Base-by-base conservation (phyloP, 2,888 invertebrate species). In the Piscicola geometra region DNA sequence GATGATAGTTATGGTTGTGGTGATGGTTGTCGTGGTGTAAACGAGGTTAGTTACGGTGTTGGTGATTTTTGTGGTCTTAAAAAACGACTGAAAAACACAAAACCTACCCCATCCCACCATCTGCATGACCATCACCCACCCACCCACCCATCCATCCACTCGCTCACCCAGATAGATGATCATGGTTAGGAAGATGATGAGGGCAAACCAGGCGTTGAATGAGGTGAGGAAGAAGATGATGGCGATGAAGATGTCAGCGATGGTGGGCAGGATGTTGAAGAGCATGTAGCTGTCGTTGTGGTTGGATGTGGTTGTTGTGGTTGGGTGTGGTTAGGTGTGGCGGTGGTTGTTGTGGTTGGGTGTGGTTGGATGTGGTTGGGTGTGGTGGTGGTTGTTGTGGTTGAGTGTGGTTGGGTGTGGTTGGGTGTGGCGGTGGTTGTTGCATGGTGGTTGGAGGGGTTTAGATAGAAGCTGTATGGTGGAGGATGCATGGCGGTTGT, bases 181-280 rank as follows among this genome's bases (percentile, higher is more conserved):
- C 97, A 99, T 98, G 0, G 97, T 96, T 9, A 90, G 83, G 82
- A 97, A 95, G 0, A 98, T 94, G 80, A 98, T 95, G 28, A 97
- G 86, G 0, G 96, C 97, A 85, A 98, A 98, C 91, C 94, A 96
- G 78, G 89, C 89, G 83, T 96, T 95, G 86, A 97, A 98, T 18
- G 90, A 89, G 1, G 90, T 88, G 25, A 94, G 87, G 82, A 99
- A 98, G 85, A 90, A 99, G 1, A 92, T 86, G 28, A 97, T 90
- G 0, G 98, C 98, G 1, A 99, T 89, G 0, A 94, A 69, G 77
- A 99, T 94, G 84, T 99, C 98, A 21, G 93, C 87, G 76, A 99
- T 89, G 0, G 97, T 97, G 0, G 98, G 98, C 0, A 91, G 84
- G 80, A 99, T 97, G 67, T 93, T 93, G 87, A 97, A 97, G 64